phyloP scores from a whole-genome alignment of 2,797 vertebrate genomes.

The Sebastes wilsoni region DNA sequence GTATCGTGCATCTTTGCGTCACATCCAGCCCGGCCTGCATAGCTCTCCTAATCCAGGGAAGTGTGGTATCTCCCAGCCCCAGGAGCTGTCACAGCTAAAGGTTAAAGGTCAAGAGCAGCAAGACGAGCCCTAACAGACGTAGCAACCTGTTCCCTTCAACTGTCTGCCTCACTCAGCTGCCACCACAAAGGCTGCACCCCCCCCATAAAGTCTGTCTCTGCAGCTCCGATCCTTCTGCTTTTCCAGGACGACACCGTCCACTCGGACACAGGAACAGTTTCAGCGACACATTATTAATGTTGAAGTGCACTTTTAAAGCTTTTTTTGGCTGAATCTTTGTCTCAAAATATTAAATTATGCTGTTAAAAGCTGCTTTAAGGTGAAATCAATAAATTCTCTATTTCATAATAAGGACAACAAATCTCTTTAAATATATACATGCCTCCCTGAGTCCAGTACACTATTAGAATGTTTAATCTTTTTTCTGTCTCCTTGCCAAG shows the following conservation, averaged over 20 bases:
- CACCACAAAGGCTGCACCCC: conserved; percentile 40
- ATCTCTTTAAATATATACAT: neutral
- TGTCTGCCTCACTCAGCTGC: conserved; percentile 66
- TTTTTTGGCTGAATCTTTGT: neutral
- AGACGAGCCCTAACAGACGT: conserved; percentile 74
- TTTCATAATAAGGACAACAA: neutral
- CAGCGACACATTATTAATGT: neutral
- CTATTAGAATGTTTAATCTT: conserved; percentile 21
- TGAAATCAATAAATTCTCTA: conserved; percentile 3
- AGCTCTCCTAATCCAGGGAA: conserved; percentile 1
- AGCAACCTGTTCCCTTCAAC: conserved; percentile 72
- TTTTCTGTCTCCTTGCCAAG: conserved; percentile 31
- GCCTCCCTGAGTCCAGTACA: neutral
- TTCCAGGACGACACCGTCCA: neutral
- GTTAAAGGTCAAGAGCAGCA: conserved; percentile 73
- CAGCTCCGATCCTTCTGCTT: neutral
- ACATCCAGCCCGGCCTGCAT: neutral
- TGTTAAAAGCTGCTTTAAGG: neutral
- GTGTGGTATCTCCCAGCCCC: conserved; percentile 47
- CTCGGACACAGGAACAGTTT: neutral
- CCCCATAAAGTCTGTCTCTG: neutral
- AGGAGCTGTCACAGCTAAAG: conserved; percentile 72
- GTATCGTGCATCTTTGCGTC: neutral
- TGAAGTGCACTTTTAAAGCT: neutral
- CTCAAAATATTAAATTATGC: neutral